Conservation (phyloP, 2,888 invertebrate genomes). For the Folsomia candida region DNA sequence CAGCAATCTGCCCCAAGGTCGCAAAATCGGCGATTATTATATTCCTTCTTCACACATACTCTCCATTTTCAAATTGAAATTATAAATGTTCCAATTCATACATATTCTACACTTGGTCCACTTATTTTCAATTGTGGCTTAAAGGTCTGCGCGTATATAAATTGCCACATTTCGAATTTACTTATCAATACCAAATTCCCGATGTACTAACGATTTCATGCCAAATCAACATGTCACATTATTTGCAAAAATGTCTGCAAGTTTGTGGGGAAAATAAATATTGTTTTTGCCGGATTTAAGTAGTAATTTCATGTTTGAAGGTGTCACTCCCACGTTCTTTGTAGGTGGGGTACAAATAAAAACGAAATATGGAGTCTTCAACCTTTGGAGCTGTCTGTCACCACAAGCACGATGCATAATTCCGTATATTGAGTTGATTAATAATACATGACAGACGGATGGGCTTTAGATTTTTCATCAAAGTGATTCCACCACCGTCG, state of each 20-base stretch:
- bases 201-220: neutral
- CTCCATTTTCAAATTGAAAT: neutral
- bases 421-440: neutral
- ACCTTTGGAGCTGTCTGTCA: neutral
- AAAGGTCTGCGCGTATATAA: too few species aligned
- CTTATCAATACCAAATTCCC: conserved; percentile 1
- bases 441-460: neutral
- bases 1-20: conserved; percentile 7
- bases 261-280: neutral
- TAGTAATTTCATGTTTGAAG: neutral
- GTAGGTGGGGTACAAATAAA: neutral
- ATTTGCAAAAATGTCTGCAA: neutral
- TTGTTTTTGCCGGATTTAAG: neutral
- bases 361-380: neutral
- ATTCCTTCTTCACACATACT: neutral
- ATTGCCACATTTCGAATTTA: neutral
- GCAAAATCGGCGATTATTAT: neutral
- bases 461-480: neutral
- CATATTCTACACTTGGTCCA: neutral
- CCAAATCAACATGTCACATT: neutral
- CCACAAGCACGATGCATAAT: too few species aligned
- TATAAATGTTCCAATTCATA: neutral
- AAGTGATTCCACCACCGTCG: neutral
- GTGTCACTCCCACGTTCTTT: neutral
- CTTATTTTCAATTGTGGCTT: neutral